Evolutionary conservation across 2,797 vertebrate species (phyloP), one percentile per base, ranked within the genome.

Genomic region (Trematomus bernacchii): DNA sequence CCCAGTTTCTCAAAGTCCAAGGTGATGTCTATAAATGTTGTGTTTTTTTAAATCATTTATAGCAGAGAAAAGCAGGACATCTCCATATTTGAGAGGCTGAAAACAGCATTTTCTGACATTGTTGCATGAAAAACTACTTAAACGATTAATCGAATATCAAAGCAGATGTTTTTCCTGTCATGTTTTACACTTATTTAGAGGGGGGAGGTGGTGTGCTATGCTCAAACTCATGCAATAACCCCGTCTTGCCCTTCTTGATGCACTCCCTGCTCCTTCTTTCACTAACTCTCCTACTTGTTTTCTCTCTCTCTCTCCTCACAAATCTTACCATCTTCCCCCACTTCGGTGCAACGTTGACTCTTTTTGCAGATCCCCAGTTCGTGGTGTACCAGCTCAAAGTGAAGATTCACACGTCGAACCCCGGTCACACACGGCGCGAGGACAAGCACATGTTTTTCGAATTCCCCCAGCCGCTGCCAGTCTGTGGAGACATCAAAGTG

Each of bases 401-500:
- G 70, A 99, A 99, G 95, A 99, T 99, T 84, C 98, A 98, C 94
- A 99, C 98, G 72, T 99, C 98, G 74, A 96, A 96, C 91, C 97
- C 97, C 60, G 95, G 96, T 92, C 97, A 98, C 94, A 98, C 97
- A 3, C 94, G 96, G 77, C 96, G 98, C 60, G 98, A 99, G 93
- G 98, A 99, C 91, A 99, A 98, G 93, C 96, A 97, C 90, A 97
- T 99, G 97, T 96, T 96, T 92, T 99, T 99, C 69, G 97, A 99
- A 86, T 99, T 99, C 89, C 97, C 98, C 84, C 98, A 99, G 85
- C 97, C 98, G 16, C 94, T 99, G 93, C 98, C 98, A 0, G 98
- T 99, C 60, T 99, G 98, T 57, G 98, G 98, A 69, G 98, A 99
- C 94, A 99, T 99, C 94, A 99, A 99, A 94, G 98, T 99, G 95